phyloP scores from a whole-genome alignment of 2,888 invertebrate species.

The Anagyrus pseudococci region DNA sequence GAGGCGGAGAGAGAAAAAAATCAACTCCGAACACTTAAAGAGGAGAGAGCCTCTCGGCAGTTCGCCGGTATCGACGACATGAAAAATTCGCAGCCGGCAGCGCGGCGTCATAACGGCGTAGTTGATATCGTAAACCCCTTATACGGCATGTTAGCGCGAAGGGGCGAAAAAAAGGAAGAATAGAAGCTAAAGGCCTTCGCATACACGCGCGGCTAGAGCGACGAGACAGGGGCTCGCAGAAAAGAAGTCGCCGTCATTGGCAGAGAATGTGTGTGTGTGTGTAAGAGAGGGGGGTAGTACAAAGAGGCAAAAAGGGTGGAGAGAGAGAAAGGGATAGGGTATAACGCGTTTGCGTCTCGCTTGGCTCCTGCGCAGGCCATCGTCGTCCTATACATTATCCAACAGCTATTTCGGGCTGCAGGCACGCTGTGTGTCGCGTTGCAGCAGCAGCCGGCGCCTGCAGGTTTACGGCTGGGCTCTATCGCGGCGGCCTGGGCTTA shows the following conservation, averaged over 20 bases:
- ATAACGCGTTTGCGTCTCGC: too few species aligned
- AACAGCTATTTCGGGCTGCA: conserved; percentile 57
- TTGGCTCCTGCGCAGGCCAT: conserved; percentile 16
- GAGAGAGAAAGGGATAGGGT: too few species aligned
- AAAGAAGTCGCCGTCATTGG: too few species aligned
- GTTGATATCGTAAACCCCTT: conserved; percentile 8
- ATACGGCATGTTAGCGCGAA: conserved; percentile 8
- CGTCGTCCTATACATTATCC: conserved; percentile 54
- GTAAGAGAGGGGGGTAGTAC: too few species aligned
- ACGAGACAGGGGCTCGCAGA: too few species aligned
- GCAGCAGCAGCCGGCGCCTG: conserved; percentile 12
- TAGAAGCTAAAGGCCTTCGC: conserved; percentile 1
- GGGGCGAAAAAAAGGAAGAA: conserved; percentile 2
- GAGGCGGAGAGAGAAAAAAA: conserved; percentile 28
- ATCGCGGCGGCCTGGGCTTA: conserved; percentile 45
- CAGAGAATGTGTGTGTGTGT: too few species aligned
- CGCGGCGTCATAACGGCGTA: neutral
- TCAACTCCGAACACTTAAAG: conserved; percentile 9
- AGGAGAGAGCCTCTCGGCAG: neutral
- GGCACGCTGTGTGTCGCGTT: conserved; percentile 38
- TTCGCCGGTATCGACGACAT: neutral
- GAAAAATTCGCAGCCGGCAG: conserved; percentile 13
- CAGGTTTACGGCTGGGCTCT: conserved; percentile 58
- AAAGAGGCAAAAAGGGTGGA: too few species aligned
- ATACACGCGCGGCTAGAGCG: too few species aligned